Conservation (phyloP, 2,888 invertebrate genomes). For the Lasioglossum figueresi region DNA sequence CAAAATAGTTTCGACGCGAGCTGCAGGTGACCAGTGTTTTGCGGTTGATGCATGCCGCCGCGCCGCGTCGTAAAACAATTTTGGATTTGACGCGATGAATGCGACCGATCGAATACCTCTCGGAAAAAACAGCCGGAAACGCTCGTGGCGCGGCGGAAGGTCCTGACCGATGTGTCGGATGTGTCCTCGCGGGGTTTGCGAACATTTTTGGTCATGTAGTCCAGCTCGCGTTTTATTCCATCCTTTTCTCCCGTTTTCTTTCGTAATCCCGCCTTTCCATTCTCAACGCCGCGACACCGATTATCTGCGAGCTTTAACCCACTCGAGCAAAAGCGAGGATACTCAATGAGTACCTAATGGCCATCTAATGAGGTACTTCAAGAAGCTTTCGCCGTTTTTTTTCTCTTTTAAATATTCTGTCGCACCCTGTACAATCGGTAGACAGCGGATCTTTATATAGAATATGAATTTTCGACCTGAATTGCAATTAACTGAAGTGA, state of each 20-base stretch:
- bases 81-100: slow-evolving; percentile 62
- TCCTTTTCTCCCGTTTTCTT: not conserved
- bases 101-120: slow-evolving; percentile 50
- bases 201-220: slow-evolving; percentile 39
- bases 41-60: slow-evolving; percentile 39
- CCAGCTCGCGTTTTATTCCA: slow-evolving; percentile 22
- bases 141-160: slow-evolving; percentile 29
- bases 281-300: not conserved
- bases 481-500: too few relatives aligned
- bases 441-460: too few relatives aligned
- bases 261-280: not conserved
- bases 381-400: too few relatives aligned
- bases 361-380: too few relatives aligned
- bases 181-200: slow-evolving; percentile 36
- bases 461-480: too few relatives aligned
- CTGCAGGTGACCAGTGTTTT: slow-evolving; percentile 42
- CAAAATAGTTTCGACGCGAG: slow-evolving; percentile 9
- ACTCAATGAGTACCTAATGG: not conserved
- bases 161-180: slow-evolving; percentile 54
- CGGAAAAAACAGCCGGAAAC: slow-evolving; percentile 43
- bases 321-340: not conserved
- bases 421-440: too few relatives aligned
- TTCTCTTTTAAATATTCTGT: too few relatives aligned
- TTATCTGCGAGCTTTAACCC: slow-evolving; percentile 1
- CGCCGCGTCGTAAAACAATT: slow-evolving; percentile 48